phyloP scores from a whole-genome alignment of 1,140 invertebrate species.

The Diprion similis region DNA sequence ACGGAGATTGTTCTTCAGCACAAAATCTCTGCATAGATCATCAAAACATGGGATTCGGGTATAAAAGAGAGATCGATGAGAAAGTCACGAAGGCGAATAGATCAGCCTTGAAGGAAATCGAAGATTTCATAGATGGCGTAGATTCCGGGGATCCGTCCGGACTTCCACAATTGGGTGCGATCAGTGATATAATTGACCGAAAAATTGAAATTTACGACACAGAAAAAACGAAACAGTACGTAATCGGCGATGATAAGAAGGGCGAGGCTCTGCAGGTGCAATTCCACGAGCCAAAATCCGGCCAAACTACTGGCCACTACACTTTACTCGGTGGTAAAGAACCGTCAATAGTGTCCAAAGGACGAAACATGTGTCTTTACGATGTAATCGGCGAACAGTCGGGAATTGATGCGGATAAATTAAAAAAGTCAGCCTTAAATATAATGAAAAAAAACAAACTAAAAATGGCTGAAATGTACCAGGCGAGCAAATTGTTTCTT shows the following conservation, averaged over 20 bases:
- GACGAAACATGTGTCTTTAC: background rate
- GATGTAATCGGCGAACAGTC: too few species aligned
- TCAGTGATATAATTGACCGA: background rate
- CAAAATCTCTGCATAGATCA: too few species aligned
- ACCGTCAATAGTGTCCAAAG: background rate
- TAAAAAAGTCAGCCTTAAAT: too few species aligned
- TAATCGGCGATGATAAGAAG: slow-evolving; percentile 6
- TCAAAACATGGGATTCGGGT: too few species aligned
- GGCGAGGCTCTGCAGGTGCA: background rate
- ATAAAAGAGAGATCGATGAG: too few species aligned
- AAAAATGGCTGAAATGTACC: background rate
- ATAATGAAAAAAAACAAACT: background rate
- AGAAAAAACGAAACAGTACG: background rate
- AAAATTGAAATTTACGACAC: slow-evolving; percentile 2
- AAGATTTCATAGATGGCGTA: background rate
- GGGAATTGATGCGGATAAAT: too few species aligned
- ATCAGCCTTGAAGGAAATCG: background rate
- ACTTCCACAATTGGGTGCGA: background rate
- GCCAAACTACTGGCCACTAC: background rate
- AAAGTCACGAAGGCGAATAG: too few species aligned
- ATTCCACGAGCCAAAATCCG: slow-evolving; percentile 3
- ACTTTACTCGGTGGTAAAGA: background rate
- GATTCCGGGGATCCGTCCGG: slow-evolving; percentile 1
- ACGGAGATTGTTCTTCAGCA: too few species aligned
- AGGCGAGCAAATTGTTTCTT: background rate